Base-by-base conservation (phyloP, 1,140 invertebrate genomes). In the Drosophila mauritiana region DNA sequence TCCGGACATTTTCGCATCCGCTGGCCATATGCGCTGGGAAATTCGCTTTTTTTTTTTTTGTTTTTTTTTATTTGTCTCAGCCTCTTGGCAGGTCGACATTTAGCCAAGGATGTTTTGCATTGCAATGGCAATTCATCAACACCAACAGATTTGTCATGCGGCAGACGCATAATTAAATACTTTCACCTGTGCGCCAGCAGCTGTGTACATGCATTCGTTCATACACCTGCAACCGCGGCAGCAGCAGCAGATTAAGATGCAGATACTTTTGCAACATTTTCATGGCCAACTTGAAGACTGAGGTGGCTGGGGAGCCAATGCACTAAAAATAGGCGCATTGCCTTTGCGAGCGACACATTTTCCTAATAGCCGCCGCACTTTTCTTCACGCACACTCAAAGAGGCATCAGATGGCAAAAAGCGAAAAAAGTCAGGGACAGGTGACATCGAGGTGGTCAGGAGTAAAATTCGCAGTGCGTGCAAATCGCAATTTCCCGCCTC, bases 91-190 rank as follows among this genome's bases (percentile, higher is more conserved):
- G 15, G 80, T 69, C 55, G 49, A 65, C 68, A 80, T 73, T 80
- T 76, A 58, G 65, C 76, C 82, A 82, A 80, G 83, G 83, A 79
- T 86, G 61, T 62, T 72, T 65, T 77, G 78, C 77, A 85, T 79
- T 79, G 77, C 82, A 88, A 82, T 85, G 76, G 67, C 78, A 73
- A 61, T 85, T 79, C 67, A 77, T 74, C 77, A 78, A 68, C 81
- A 86, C 58, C 77, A 77, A 78, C 51, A 83, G 75, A 86, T 86
- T 88, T 86, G 83, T 86, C 79, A 89, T 80, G 79, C 67, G 74
- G 49, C 68, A 82, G 83, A 78, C 70, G 79, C 65, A 86, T 86
- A 83, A 86, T 86, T 86, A 86, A 86, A 86, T 88, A 86, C 83
- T 86, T 86, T 86, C 83, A 89, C 83, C 83, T 86, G 70, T 58